A percentile compares a stretch with the other conserved stretches of the same genome.
Conservation (phyloP, 2,888 invertebrate species). For the Perizoma affinitatum region DNA sequence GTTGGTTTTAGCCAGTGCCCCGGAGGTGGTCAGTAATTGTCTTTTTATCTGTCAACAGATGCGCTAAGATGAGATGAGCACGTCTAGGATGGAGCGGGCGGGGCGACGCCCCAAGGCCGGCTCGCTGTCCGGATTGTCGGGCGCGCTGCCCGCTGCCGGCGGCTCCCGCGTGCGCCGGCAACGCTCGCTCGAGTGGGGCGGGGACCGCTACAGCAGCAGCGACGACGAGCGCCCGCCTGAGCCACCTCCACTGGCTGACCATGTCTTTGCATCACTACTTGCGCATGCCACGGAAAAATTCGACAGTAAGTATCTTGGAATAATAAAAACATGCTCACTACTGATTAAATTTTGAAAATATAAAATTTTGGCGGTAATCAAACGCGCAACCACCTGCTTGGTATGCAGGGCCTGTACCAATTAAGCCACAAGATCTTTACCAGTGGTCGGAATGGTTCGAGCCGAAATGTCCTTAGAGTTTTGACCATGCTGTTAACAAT, state of each 20-base stretch:
- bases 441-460: no score
- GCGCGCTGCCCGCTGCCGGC: constrained; percentile 58
- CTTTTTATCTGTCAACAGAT: constrained; percentile 53
- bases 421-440: no score
- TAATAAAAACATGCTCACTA: background rate
- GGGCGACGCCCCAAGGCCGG: constrained; percentile 76
- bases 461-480: no score
- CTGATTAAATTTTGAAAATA: no score
- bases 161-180: constrained; percentile 75
- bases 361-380: no score
- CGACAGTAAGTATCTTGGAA: constrained; percentile 62
- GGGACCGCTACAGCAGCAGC: constrained; percentile 84
- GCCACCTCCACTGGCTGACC: constrained; percentile 78
- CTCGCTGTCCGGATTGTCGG: constrained; percentile 73
- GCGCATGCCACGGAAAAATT: constrained; percentile 83
- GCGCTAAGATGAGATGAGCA: constrained; percentile 67
- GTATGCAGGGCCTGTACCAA: no score
- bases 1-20: no score
- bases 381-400: no score
- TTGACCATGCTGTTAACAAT: no score
- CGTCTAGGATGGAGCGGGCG: constrained; percentile 72
- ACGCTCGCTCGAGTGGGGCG: constrained; percentile 84
- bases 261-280: constrained; percentile 80
- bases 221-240: constrained; percentile 80
- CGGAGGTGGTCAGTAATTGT: background rate